Percentiles rank a stretch among this genome's conserved stretches.
These are phyloP conservation scores for Drosophila mettleri DNA, from an alignment of 2,888 invertebrate genomes.

Conservation along the genomic window DNA sequence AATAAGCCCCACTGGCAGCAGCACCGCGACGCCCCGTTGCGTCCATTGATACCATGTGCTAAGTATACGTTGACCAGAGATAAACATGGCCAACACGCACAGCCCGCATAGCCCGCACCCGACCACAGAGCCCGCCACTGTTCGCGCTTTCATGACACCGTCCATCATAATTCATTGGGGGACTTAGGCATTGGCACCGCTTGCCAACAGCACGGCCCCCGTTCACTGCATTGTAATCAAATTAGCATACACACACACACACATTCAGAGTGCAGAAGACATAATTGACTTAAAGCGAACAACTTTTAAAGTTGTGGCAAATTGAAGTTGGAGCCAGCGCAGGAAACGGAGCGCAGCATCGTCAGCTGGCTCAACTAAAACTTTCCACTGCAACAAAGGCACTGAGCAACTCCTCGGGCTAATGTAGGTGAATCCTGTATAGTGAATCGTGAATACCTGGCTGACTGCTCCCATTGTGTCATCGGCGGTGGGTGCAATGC, in stretches of 20 bases:
- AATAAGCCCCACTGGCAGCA: constrained; percentile 47
- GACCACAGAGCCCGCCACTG: constrained; percentile 39
- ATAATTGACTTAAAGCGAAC: constrained; percentile 59
- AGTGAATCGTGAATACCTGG: constrained; percentile 18
- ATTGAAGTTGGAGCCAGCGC: constrained; percentile 3
- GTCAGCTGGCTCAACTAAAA: constrained; percentile 28
- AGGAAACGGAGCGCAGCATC: constrained; percentile 52
- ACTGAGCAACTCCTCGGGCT: constrained; percentile 33
- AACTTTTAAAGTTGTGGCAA: constrained; percentile 22
- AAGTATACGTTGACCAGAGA: constrained; percentile 76
- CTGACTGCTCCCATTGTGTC: constrained; percentile 33
- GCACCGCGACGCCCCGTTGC: constrained; percentile 1
- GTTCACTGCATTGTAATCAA: constrained; percentile 57
- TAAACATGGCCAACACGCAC: constrained; percentile 69
- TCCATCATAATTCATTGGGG: constrained; percentile 70
- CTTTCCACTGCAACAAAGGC: constrained; percentile 32
- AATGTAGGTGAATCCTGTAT: constrained; percentile 52
- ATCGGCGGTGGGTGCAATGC: constrained; percentile 40
- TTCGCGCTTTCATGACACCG: constrained; percentile 67
- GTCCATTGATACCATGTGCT: constrained; percentile 63
- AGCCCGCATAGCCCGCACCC: constrained; percentile 4
- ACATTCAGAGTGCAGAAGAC: constrained; percentile 2
- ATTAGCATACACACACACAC: constrained; percentile 64
- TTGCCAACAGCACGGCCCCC: constrained; percentile 3
- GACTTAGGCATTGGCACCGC: constrained; percentile 12